Base-by-base conservation (phyloP, 1,140 invertebrate genomes). In the Dinoponera quadriceps region DNA sequence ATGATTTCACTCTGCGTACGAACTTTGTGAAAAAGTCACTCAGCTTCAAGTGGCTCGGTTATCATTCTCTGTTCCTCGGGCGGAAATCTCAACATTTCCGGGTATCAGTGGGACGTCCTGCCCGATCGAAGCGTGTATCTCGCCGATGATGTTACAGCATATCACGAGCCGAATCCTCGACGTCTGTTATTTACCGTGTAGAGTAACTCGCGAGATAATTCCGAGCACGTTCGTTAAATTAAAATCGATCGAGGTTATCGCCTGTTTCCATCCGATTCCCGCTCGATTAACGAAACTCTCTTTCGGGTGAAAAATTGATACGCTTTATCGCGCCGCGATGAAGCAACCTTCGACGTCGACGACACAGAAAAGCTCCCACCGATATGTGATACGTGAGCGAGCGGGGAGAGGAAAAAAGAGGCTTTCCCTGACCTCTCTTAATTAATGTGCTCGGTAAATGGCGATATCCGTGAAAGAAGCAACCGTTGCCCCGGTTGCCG, bases 371-470 rank as follows among this genome's bases (percentile, higher is more conserved):
- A 29, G n/a, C n/a, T n/a, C n/a, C n/a, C n/a, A n/a, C n/a, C n/a
- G n/a, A n/a, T n/a, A n/a, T n/a, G n/a, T n/a, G n/a, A n/a, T n/a
- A n/a, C n/a, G 72, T 44, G 16, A 18, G 22, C 20, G 18, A 13
- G 62, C 13, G 0, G 20, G n/a, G 25, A 60, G 22, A 29, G 44
- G 9, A 74, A 27, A 77, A 25, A 44, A 27, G 38, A 2, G 44
- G 74, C 65, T 84, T 69, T 51, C 54, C 54, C 74, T 55, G 29
- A 27, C 59, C 62, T 85, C 65, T 69, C 72, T 57, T 74, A 85
- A 81, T 85, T 82, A 85, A 82, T 62, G 57, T 49, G 59, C 49
- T 54, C 68, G 54, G 38, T 29, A 27, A 83, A 16, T 20, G 11
- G 14, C 44, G 81, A 77, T 74, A 74, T 63, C 69, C 27, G 44